phyloP scores from a whole-genome alignment of 2,113 vertebrate species.

The Vicugna pacos region DNA sequence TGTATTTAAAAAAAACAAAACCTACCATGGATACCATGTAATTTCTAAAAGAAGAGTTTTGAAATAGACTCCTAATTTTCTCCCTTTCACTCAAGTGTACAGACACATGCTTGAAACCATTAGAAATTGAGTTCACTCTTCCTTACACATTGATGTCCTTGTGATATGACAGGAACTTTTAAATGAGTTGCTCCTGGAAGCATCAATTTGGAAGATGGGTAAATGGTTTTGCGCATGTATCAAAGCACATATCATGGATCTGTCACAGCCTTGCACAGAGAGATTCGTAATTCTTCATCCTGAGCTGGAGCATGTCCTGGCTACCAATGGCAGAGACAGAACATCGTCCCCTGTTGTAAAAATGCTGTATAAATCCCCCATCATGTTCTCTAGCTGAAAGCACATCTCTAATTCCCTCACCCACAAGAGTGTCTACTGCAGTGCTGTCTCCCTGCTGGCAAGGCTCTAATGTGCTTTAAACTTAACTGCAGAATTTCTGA shows the following conservation, averaged over 20 bases:
- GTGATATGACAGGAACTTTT: constrained; percentile 33
- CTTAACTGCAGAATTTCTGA: not conserved
- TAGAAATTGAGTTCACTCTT: constrained; percentile 25
- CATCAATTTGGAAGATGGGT: constrained; percentile 6
- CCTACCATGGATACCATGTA: not conserved
- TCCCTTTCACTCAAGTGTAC: not conserved
- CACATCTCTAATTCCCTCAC: not conserved
- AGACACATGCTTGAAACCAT: not conserved
- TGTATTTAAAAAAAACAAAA: not conserved
- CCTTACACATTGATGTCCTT: constrained; percentile 39
- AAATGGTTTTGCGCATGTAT: constrained; percentile 47
- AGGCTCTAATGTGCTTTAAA: not conserved
- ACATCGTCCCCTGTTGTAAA: constrained; percentile 13
- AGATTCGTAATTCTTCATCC: constrained; percentile 50
- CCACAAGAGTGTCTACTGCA: not conserved
- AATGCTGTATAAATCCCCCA: not conserved
- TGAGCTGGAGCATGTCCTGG: not conserved
- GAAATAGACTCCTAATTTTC: not conserved
- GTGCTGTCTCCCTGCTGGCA: not conserved
- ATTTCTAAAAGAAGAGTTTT: constrained; percentile 35
- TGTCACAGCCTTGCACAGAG: constrained; percentile 45
- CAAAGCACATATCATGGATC: constrained; percentile 20
- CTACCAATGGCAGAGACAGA: constrained; percentile 29
- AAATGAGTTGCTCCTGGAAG: constrained; percentile 50
- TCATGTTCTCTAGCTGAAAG: not conserved